Base-by-base conservation (phyloP, 2,888 invertebrate species). In the Ophion ventricosus region DNA sequence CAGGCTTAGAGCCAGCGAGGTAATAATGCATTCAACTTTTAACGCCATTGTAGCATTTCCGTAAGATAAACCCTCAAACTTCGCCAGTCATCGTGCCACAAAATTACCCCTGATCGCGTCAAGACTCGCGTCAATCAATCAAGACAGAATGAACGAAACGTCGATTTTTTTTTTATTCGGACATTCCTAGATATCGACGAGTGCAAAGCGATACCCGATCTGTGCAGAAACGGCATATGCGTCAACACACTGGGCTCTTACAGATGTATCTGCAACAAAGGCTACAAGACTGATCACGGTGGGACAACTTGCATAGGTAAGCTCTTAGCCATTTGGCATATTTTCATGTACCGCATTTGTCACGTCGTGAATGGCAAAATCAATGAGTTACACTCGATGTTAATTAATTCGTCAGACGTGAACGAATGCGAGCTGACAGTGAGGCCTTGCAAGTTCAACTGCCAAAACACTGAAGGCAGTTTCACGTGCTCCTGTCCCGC, bases 211-310 rank as follows among this genome's bases (percentile, higher is more conserved):
- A 96, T 97, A 92, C 96, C 97, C 0, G 96, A 95, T 75, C 94
- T 98, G 0, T 98, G 98, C 90, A 95, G 95, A 89, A 97, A 97
- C 81, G 98, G 98, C 2, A 94, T 96, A 79, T 98, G 98, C 91
- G 96, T 97, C 86, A 98, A 98, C 89, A 97, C 97, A 26, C 95
- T 97, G 90, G 98, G 98, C 82, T 97, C 97, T 57, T 98, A 97
- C 94, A 95, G 96, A 8, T 97, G 97, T 92, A 95, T 96, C 67
- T 98, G 97, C 92, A 95, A 96, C 73, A 96, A 95, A 88, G 97
- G 97, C 0, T 97, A 95, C 94, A 96, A 95, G 91, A 94, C 96
- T 57, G 95, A 96, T 89, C 93, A 95, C 5, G 95, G 95, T 59
- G 96, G 96, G 86, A 96, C 96, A 59, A 94, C 95, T 74, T 98